A percentile compares a stretch with the other conserved stretches of the same genome.
phyloP scores from a whole-genome alignment of 2,888 invertebrate genomes.

The Stenodema calcarata region DNA sequence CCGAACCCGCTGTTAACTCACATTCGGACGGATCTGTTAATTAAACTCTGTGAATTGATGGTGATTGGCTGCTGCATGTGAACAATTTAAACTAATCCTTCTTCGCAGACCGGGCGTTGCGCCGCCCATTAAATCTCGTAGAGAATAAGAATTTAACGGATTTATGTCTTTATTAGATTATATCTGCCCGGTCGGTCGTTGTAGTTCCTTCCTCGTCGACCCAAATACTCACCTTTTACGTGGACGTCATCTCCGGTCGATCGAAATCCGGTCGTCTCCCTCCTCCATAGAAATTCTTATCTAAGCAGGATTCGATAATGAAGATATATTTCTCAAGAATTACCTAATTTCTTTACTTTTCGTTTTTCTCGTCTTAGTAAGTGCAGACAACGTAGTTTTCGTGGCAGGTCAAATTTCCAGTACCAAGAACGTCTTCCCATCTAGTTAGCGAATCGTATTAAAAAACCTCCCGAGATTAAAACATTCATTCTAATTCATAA shows the following conservation, averaged over 20 bases:
- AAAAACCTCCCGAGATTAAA: too few relatives aligned
- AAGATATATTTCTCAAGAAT: too few relatives aligned
- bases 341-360: too few relatives aligned
- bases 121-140: background rate
- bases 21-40: constrained; percentile 6
- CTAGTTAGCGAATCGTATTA: too few relatives aligned
- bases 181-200: background rate
- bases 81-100: background rate
- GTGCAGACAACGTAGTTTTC: too few relatives aligned
- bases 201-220: background rate
- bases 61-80: constrained; percentile 9
- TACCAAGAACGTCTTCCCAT: too few relatives aligned
- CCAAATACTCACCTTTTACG: background rate
- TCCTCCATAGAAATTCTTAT: background rate
- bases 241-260: background rate
- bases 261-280: background rate
- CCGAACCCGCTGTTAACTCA: background rate
- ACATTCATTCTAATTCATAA: too few relatives aligned
- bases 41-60: constrained; percentile 9
- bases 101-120: background rate
- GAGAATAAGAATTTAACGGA: background rate
- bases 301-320: too few relatives aligned
- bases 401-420: too few relatives aligned
- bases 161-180: constrained; percentile 12
- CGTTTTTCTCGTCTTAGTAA: too few relatives aligned